Conservation (phyloP, 2,113 vertebrate species). For the Hucho hucho region DNA sequence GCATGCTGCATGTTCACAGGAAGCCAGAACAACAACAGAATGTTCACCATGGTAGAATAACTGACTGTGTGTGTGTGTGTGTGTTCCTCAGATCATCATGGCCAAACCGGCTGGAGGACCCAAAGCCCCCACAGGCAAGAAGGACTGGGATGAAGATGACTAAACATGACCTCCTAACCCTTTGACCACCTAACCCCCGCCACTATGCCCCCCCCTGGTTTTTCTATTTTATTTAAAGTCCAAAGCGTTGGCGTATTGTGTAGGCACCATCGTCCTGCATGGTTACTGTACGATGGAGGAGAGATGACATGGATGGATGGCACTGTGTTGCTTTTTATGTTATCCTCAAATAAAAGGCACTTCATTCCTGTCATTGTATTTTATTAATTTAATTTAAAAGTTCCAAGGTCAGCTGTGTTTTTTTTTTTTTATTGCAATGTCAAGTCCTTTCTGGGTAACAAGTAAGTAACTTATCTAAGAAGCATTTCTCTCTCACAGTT, state of each 20-base stretch:
- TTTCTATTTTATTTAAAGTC: constrained; percentile 72
- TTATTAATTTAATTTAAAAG: too few relatives aligned
- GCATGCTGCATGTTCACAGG: constrained; percentile 67
- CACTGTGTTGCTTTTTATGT: constrained; percentile 61
- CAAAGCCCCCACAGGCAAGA: constrained; percentile 90
- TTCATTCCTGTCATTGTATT: constrained; percentile 50
- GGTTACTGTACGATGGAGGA: constrained; percentile 25
- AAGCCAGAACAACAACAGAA: neutral
- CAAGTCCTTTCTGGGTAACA: too few relatives aligned
- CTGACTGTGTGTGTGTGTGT: neutral
- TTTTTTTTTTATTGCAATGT: too few relatives aligned
- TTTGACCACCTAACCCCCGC: constrained; percentile 11
- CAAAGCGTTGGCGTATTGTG: constrained; percentile 53
- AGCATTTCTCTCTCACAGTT: too few relatives aligned
- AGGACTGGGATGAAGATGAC: constrained; percentile 96
- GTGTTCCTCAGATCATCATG: constrained; percentile 89
- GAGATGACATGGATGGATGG: constrained; percentile 30
- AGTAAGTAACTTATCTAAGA: too few relatives aligned
- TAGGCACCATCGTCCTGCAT: constrained; percentile 32
- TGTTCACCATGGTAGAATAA: neutral
- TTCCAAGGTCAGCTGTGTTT: too few relatives aligned
- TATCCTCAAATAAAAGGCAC: constrained; percentile 74
- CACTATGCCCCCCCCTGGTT: constrained; percentile 16
- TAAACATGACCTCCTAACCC: constrained; percentile 58
- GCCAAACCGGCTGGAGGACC: constrained; percentile 96